Base-by-base conservation (phyloP, 2,113 vertebrate genomes). In the Solea senegalensis region DNA sequence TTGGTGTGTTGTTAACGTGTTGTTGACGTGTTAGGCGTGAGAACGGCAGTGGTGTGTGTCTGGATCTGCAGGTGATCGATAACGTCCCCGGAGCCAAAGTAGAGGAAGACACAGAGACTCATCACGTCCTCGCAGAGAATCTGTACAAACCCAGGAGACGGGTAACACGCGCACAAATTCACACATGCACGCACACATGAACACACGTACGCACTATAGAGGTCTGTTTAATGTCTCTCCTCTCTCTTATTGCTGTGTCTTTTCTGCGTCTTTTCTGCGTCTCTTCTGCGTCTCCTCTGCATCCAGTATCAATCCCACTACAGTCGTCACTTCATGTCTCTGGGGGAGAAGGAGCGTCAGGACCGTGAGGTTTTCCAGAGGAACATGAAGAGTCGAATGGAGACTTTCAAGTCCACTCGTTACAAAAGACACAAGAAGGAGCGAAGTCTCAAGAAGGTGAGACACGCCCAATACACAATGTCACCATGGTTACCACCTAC, bases 1-100 rank as follows among this genome's bases (percentile, higher is more conserved):
- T 34, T 34, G 5, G 2, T 34, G 34, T 34, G 34, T 34, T 34
- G 34, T 34, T 34, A 6, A 34, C 5, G 34, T 34, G 39, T 48
- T 52, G 16, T 65, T 44, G 3, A n/a, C 1, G 11, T 72, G 57
- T 78, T 69, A 98, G 97, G 90, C 94, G 97, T 60, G 97, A 97
- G 88, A 98, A 97, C 0, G 96, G 97, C 64, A 98, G 97, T 3
- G 96, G 96, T 0, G 96, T 96, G 0, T 97, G 97, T 90, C 92
- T 98, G 91, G 97, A 98, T 88, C 95, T 98, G 57, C 97, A 98
- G 92, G 97, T 95, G 85, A 98, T 98, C 0, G 96, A 98, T 79
- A 98, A 95, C 0, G 94, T 97, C 15, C 93, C 96, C 0, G 95
- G 97, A 3, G 95, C 94, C 28, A 94, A 95, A 77, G 96, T 97